These are phyloP conservation scores for Ploceus nigricollis DNA, from an alignment of 2,113 vertebrate species.

Conservation along the genomic window DNA sequence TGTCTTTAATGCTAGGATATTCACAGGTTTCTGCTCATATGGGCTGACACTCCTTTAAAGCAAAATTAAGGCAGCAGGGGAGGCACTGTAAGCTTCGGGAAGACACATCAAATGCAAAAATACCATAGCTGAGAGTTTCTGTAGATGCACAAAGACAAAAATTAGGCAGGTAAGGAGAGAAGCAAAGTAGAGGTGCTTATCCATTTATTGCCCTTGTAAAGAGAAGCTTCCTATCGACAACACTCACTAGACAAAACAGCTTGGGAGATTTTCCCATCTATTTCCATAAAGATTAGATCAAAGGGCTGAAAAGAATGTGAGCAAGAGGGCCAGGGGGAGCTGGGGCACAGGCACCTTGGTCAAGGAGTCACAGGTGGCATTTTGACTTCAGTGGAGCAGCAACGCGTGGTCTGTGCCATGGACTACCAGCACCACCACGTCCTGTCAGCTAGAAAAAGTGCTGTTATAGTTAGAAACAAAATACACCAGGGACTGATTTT, in stretches of 20 bases:
- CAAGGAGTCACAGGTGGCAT: accelerated
- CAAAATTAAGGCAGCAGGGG: not conserved
- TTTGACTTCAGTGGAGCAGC: not conserved
- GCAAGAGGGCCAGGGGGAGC: not conserved
- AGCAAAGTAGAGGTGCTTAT: not conserved
- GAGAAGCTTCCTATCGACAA: not conserved
- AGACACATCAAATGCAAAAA: not conserved
- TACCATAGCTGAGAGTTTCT: not conserved
- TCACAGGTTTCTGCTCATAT: not conserved
- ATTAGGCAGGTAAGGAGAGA: not conserved
- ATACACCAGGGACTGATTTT: not conserved
- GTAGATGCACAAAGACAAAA: not conserved
- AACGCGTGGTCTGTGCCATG: accelerated
- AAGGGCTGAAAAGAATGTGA: not conserved
- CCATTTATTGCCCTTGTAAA: not conserved
- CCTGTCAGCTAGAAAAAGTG: not conserved
- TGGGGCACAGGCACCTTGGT: not conserved
- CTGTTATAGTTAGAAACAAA: not conserved
- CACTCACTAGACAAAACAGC: not conserved
- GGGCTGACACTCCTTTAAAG: not conserved
- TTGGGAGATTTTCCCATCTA: not conserved
- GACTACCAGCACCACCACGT: not conserved
- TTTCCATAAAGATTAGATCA: not conserved
- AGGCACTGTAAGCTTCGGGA: not conserved
- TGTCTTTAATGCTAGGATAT: not conserved